Percentiles rank a stretch among this genome's conserved stretches.
phyloP scores from a whole-genome alignment of 2,888 invertebrate species.

The Pogonocherus hispidulus region DNA sequence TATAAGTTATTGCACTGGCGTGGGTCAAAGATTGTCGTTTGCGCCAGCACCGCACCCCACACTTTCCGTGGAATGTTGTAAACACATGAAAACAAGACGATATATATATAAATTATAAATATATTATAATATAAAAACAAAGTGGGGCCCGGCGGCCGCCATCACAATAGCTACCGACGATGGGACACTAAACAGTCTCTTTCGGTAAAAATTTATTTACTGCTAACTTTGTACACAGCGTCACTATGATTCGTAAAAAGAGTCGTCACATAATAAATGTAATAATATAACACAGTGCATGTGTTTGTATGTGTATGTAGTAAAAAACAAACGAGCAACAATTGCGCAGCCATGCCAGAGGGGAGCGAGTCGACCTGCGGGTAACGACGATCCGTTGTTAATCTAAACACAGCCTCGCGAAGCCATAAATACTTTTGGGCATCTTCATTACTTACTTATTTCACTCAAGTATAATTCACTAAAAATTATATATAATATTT shows the following conservation, averaged over 20 bases:
- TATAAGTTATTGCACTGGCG: conserved; percentile 68
- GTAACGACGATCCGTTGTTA: conserved; percentile 68
- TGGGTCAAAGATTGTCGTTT: conserved; percentile 65
- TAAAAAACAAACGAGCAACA: conserved; percentile 60
- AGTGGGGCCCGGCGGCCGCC: conserved; percentile 61
- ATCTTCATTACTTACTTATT: conserved; percentile 53
- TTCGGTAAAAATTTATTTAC: conserved; percentile 62
- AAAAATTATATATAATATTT: conserved; percentile 53
- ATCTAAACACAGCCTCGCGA: conserved; percentile 74
- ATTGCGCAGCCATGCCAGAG: conserved; percentile 64
- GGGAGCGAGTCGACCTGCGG: conserved; percentile 54
- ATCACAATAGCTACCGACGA: conserved; percentile 68
- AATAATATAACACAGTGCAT: background rate
- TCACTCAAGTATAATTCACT: conserved; percentile 57
- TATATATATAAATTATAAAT: conserved; percentile 69
- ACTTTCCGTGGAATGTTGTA: conserved; percentile 60
- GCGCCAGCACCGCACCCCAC: conserved; percentile 66
- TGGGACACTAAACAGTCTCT: conserved; percentile 64
- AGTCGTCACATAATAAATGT: conserved; percentile 40
- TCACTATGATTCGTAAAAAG: conserved; percentile 59
- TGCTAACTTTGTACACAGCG: conserved; percentile 62
- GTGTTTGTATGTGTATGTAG: conserved; percentile 19
- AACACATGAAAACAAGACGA: conserved; percentile 65
- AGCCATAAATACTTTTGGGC: conserved; percentile 73
- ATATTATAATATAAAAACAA: conserved; percentile 65